These are phyloP conservation scores for Syngnathus floridae DNA, from an alignment of 2,113 vertebrate genomes.

Conservation along the genomic window DNA sequence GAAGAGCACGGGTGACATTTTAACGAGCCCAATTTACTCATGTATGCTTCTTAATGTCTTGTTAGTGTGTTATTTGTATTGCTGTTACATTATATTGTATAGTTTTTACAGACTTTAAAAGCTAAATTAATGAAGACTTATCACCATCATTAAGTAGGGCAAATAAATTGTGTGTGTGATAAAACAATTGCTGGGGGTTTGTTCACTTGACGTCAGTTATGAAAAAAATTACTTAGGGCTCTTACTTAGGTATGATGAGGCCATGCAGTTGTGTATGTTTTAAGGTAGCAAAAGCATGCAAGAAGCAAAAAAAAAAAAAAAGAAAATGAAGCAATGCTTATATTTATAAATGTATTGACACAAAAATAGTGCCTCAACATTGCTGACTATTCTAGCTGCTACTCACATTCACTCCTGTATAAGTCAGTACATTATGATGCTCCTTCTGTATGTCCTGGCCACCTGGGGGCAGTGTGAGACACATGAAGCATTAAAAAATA, in stretches of 20 bases:
- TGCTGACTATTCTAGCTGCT: no score
- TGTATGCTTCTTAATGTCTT: slow-evolving; percentile 3
- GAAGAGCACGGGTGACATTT: background rate
- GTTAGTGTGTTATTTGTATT: slow-evolving; percentile 1
- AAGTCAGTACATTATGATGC: no score
- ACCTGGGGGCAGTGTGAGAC: no score
- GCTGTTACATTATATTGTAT: background rate
- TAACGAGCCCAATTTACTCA: slow-evolving; percentile 1
- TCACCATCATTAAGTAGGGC: background rate
- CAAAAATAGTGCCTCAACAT: no score
- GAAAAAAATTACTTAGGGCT: background rate
- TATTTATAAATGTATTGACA: no score
- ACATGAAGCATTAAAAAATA: no score
- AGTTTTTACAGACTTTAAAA: background rate
- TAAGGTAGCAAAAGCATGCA: background rate
- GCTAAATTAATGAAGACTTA: background rate
- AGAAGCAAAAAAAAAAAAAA: no score
- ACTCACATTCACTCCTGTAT: no score
- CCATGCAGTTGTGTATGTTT: background rate
- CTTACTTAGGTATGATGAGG: background rate
- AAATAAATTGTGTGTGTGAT: background rate
- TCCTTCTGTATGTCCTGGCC: no score
- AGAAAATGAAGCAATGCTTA: no score
- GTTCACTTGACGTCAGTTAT: background rate
- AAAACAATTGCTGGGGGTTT: background rate